A percentile compares a stretch with the other conserved stretches of the same genome.
These are phyloP conservation scores for Falco naumanni DNA, from an alignment of 2,797 vertebrate genomes.

Conservation along the genomic window DNA sequence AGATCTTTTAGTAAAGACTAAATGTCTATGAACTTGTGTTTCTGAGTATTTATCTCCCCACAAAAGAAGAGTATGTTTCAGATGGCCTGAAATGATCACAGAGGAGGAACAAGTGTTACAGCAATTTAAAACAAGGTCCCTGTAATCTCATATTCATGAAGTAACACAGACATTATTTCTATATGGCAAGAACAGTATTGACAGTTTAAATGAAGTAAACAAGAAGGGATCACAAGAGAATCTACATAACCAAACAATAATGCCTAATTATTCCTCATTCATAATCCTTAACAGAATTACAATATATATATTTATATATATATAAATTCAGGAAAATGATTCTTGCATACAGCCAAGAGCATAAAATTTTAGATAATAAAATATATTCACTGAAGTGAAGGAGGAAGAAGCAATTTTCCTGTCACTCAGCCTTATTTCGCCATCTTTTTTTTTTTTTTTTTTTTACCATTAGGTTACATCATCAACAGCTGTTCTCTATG, in stretches of 20 bases:
- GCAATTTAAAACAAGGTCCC: constrained; percentile 11
- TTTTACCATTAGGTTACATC: background rate
- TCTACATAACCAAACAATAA: constrained; percentile 44
- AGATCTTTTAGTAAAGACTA: background rate
- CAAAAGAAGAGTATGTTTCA: background rate
- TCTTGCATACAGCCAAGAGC: background rate
- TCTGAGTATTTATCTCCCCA: background rate
- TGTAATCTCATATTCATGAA: constrained; percentile 44
- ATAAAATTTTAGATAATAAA: background rate
- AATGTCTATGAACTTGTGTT: background rate
- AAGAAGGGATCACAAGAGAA: constrained; percentile 34
- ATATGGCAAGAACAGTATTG: background rate
- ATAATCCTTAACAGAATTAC: constrained; percentile 16
- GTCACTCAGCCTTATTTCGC: background rate
- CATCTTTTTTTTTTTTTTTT: background rate
- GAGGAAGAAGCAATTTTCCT: background rate
- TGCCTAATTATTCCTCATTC: constrained; percentile 23
- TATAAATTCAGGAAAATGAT: background rate
- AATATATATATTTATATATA: background rate
- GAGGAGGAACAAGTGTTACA: background rate
- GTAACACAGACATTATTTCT: background rate
- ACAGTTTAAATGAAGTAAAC: constrained; percentile 34
- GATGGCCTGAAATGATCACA: constrained; percentile 10
- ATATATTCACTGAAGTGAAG: background rate
- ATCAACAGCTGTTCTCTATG: background rate